Base-by-base conservation (phyloP, 2,113 vertebrate species). In the Gadus chalcogrammus region DNA sequence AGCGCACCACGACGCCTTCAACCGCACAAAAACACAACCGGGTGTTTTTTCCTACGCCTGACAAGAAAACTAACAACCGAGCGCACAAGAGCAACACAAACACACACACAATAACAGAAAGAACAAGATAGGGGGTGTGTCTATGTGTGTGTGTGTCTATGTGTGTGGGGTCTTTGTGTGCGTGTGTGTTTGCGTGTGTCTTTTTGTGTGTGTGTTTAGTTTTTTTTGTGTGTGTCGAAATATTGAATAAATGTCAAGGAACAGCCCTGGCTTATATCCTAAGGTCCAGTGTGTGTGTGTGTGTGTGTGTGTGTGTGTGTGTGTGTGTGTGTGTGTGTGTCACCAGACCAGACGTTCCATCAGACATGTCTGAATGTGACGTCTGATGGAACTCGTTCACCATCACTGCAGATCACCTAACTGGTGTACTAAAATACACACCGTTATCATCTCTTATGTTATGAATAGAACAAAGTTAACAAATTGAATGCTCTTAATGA, bases 41-140 rank as follows among this genome's bases (percentile, higher is more conserved):
- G 31, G 1, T 17, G 22, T 1, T 74, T 74, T 71, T 68, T 64
- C 63, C 20, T 20, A 56, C 70, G 74, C 70, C 15, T 18, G 22
- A 20, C 18, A 8, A 73, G 72, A 71, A 73, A 77, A 73, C 72
- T 66, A 73, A 77, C 69, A 77, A 74, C 77, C 65, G 48, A 67
- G 71, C 62, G 78, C 69, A 76, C 53, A 42, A 59, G 27, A 65
- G 52, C 24, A 35, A n/a, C n/a, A 48, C 42, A 48, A 48, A 35
- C 64, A 35, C 42, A 20, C 15, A 17, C 11, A 65, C 62, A 61
- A 69, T 70, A 74, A 65, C n/a, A 1, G 74, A 74, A 79, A 61
- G 61, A 69, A 73, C 75, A 83, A 82, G 75, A 13, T 20, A 27
- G 48, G 24, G 24, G 71, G 15, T 67, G 69, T 67, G 74, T 67